These are phyloP conservation scores for Malacosoma neustria DNA, from an alignment of 2,888 invertebrate genomes.

Conservation along the genomic window DNA sequence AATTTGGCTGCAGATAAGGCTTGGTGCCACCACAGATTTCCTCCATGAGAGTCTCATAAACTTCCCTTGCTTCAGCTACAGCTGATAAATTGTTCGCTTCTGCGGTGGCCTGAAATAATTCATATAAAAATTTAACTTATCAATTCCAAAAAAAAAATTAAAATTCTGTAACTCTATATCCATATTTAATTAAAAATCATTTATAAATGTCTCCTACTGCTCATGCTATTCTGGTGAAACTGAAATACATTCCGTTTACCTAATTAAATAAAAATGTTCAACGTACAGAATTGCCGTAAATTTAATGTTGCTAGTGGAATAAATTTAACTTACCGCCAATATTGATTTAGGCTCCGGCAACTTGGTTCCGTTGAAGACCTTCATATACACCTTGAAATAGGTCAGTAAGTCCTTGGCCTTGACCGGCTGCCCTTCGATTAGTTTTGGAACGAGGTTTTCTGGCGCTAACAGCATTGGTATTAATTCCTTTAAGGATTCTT, in stretches of 20 bases:
- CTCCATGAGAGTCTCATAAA: conserved; percentile 94
- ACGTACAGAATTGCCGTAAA: too few species aligned
- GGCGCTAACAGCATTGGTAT: conserved; percentile 92
- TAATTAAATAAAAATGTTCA: too few species aligned
- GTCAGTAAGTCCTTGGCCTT: conserved; percentile 94
- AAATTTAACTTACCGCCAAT: conserved; percentile 83
- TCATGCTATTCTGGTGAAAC: too few species aligned
- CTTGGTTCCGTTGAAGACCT: conserved; percentile 96
- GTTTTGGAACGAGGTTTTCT: conserved; percentile 92
- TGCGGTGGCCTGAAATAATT: conserved; percentile 88
- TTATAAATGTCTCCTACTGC: too few species aligned
- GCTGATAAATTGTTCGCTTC: conserved; percentile 99
- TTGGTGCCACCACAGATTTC: conserved; percentile 93
- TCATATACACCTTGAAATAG: conserved; percentile 98
- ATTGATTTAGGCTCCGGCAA: conserved; percentile 99
- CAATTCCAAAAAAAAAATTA: too few species aligned
- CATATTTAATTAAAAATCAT: too few species aligned
- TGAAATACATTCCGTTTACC: too few species aligned
- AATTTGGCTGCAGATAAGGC: conserved; percentile 90
- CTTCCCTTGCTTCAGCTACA: conserved; percentile 92
- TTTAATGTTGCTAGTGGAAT: too few species aligned
- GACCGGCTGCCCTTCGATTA: conserved; percentile 94
- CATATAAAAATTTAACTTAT: too few species aligned
- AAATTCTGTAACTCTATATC: too few species aligned
- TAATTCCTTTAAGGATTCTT: conserved; percentile 84